Percentiles rank a stretch among this genome's conserved stretches.
phyloP scores from a whole-genome alignment of 2,797 vertebrate species.

The Bovichtus diacanthus region DNA sequence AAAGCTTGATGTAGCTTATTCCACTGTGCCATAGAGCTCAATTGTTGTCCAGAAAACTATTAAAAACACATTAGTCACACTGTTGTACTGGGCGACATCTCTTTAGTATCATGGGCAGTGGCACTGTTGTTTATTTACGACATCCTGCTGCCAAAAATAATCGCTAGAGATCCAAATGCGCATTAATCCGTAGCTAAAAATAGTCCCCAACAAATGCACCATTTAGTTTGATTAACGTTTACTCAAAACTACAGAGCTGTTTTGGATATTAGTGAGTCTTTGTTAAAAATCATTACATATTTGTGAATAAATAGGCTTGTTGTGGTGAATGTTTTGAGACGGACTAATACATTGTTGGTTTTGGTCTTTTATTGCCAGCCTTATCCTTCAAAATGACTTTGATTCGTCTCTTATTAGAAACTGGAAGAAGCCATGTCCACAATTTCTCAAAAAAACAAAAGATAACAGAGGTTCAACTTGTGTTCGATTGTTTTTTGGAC shows the following conservation, averaged over 20 bases:
- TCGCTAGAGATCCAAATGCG: neutral
- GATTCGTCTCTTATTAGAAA: neutral
- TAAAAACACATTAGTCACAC: neutral
- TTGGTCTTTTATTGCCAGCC: neutral
- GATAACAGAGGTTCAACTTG: neutral
- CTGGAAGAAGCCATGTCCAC: neutral
- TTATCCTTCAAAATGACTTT: neutral
- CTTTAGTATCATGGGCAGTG: neutral
- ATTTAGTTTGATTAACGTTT: neutral
- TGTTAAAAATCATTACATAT: no score
- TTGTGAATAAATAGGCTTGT: neutral
- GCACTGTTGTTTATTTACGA: neutral
- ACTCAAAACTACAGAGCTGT: neutral
- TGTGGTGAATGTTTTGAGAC: no score
- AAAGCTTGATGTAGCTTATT: neutral
- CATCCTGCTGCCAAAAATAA: neutral
- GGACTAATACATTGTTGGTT: neutral
- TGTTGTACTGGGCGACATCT: neutral
- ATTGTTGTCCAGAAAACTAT: neutral
- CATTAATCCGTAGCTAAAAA: neutral
- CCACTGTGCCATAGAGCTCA: neutral
- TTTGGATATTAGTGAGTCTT: neutral
- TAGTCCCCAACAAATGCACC: neutral
- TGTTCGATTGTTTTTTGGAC: neutral
- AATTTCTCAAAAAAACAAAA: neutral